Percentiles rank a stretch among this genome's conserved stretches.
Conservation (phyloP, 2,888 invertebrate species). For the Pyrrhosoma nymphula region DNA sequence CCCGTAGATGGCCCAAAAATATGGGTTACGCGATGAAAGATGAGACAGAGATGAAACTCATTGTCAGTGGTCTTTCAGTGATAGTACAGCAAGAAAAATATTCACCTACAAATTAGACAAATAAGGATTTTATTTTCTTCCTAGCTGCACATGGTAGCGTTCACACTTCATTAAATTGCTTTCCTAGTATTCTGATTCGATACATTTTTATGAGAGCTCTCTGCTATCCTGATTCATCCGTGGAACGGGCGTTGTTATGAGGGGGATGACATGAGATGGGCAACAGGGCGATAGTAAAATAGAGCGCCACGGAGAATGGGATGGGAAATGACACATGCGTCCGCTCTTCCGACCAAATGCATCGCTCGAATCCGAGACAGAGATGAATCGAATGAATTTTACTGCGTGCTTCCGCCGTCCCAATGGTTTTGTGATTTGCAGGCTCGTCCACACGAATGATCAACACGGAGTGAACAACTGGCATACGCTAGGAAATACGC, state of each 20-base stretch:
- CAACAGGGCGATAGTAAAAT: neutral
- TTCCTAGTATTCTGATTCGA: no score
- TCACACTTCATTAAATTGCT: no score
- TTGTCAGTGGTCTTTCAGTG: no score
- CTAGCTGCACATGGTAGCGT: no score
- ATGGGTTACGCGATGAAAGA: no score
- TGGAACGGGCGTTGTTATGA: neutral
- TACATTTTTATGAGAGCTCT: no score
- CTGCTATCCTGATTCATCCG: neutral
- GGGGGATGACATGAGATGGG: neutral
- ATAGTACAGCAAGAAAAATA: no score
- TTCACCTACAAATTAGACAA: no score
- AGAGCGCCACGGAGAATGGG: neutral
- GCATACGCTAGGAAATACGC: neutral
- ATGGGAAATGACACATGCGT: conserved; percentile 13
- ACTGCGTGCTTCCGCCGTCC: neutral
- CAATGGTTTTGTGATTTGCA: neutral
- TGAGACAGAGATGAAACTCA: no score
- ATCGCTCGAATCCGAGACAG: neutral
- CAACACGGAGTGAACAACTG: neutral
- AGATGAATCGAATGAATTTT: neutral
- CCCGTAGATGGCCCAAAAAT: no score
- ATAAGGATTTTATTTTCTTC: no score
- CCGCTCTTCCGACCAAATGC: neutral
- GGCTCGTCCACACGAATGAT: neutral